Conservation (phyloP, 2,888 invertebrate genomes). For the Uropetala carovei region DNA sequence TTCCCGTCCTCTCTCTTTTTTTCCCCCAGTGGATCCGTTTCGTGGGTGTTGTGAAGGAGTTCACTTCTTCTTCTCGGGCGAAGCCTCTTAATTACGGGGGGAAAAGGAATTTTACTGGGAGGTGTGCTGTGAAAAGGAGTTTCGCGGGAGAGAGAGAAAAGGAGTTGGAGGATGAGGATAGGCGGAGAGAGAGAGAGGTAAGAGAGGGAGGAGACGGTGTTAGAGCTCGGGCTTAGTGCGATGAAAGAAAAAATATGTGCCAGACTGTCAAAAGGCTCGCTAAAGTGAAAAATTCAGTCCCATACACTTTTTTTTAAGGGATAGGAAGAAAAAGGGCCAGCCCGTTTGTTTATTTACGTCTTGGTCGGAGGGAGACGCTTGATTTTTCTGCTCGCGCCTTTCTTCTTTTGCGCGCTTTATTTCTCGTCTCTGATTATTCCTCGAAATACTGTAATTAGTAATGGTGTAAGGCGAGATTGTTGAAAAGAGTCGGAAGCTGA, state of each 20-base stretch:
- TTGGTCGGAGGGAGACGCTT: conserved; percentile 8
- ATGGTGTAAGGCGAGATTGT: conserved; percentile 1
- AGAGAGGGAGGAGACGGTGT: conserved; percentile 21
- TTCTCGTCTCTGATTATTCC: conserved; percentile 42
- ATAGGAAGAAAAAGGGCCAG: conserved; percentile 19
- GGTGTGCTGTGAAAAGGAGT: conserved; percentile 37
- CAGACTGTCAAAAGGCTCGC: conserved; percentile 61
- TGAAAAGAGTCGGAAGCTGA: background rate
- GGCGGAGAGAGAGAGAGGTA: background rate
- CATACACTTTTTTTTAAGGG: conserved; percentile 29
- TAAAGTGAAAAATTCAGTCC: conserved; percentile 60
- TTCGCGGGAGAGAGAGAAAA: background rate
- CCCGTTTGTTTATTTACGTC: conserved; percentile 54
- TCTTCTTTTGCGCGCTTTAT: conserved; percentile 31
- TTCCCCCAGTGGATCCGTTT: conserved; percentile 47
- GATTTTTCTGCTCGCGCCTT: background rate
- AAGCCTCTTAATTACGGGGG: conserved; percentile 54
- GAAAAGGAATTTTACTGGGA: conserved; percentile 37
- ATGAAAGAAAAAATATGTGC: conserved; percentile 63
- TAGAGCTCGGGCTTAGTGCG: conserved; percentile 46
- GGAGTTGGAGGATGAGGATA: background rate
- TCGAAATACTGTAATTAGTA: conserved; percentile 57
- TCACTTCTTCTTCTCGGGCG: conserved; percentile 50
- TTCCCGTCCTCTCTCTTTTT: conserved; percentile 28
- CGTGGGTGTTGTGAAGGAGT: conserved; percentile 56